Evolutionary conservation across 2,888 invertebrate genomes (phyloP).

Genomic region (Leucophenga maculata): DNA sequence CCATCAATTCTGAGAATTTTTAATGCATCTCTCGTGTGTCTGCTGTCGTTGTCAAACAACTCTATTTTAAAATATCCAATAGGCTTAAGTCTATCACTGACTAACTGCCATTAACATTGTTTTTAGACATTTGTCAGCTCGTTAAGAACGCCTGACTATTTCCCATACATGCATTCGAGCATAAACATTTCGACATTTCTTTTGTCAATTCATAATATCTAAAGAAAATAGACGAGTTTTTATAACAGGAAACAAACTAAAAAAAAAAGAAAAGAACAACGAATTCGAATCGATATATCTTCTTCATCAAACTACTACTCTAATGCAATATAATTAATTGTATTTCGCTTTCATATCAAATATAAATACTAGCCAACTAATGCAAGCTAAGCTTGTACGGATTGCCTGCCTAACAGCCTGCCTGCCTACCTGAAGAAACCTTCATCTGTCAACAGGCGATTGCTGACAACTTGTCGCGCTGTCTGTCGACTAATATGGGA

Average conservation of each 20-base stretch:
- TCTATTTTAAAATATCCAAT: too few relatives aligned
- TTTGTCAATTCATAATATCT: too few relatives aligned
- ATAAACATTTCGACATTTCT: constrained; percentile 53
- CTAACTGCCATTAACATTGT: too few relatives aligned
- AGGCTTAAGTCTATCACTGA: too few relatives aligned
- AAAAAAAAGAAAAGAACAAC: constrained; percentile 3
- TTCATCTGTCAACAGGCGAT: constrained; percentile 56
- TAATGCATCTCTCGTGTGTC: too few relatives aligned
- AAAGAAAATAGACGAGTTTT: constrained; percentile 1
- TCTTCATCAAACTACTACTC: constrained; percentile 9
- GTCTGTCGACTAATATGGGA: too few relatives aligned
- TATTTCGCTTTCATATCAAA: constrained; percentile 31
- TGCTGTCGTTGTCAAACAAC: too few relatives aligned
- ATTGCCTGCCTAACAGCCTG: too few relatives aligned
- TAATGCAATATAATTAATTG: constrained; percentile 58
- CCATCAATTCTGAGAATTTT: too few relatives aligned
- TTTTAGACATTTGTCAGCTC: too few relatives aligned
- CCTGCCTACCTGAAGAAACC: constrained; percentile 36
- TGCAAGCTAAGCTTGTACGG: too few relatives aligned
- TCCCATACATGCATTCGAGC: constrained; percentile 50
- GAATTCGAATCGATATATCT: constrained; percentile 27
- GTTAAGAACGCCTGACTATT: too few relatives aligned
- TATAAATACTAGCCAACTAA: not conserved
- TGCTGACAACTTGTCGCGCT: constrained; percentile 45
- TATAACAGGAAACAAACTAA: constrained; percentile 49